These are phyloP conservation scores for Drosophila incognita DNA, from an alignment of 2,888 invertebrate genomes.

Conservation along the genomic window DNA sequence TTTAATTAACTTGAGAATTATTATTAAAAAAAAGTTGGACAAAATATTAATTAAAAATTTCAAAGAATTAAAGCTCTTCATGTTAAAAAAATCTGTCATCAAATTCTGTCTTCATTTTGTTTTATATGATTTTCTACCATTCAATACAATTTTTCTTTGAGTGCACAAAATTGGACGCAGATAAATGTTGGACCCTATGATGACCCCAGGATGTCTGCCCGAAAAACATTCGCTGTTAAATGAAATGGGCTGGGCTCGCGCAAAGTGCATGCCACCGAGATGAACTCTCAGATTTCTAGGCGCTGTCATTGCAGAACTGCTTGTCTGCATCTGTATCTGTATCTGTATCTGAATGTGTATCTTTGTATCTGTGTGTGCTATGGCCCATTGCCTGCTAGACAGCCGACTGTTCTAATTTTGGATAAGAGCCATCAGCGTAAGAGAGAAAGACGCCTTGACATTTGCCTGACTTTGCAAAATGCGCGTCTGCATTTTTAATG, in stretches of 20 bases:
- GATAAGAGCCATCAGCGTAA: slow-evolving; percentile 4
- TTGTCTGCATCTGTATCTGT: slow-evolving; percentile 9
- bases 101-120: too few species aligned
- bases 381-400: slow-evolving; percentile 25
- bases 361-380: slow-evolving; percentile 5
- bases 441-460: slow-evolving; percentile 49
- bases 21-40: too few species aligned
- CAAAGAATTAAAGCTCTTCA: not conserved
- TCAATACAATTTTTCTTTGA: not conserved
- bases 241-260: slow-evolving; percentile 23
- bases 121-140: not conserved
- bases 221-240: slow-evolving; percentile 31
- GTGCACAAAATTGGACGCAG: slow-evolving; percentile 48
- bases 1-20: not conserved
- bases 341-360: slow-evolving; percentile 13
- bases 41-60: too few species aligned
- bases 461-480: slow-evolving; percentile 43
- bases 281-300: slow-evolving; percentile 40
- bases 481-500: slow-evolving; percentile 38
- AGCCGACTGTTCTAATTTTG: slow-evolving; percentile 46
- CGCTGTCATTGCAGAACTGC: slow-evolving; percentile 28
- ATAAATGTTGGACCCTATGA: slow-evolving; percentile 53
- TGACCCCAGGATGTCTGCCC: slow-evolving; percentile 31
- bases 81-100: not conserved
- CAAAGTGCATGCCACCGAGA: slow-evolving; percentile 26